Percentiles rank a stretch among this genome's conserved stretches.
These are phyloP conservation scores for Notolabrus celidotus DNA, from an alignment of 2,797 vertebrate species.

Conservation along the genomic window DNA sequence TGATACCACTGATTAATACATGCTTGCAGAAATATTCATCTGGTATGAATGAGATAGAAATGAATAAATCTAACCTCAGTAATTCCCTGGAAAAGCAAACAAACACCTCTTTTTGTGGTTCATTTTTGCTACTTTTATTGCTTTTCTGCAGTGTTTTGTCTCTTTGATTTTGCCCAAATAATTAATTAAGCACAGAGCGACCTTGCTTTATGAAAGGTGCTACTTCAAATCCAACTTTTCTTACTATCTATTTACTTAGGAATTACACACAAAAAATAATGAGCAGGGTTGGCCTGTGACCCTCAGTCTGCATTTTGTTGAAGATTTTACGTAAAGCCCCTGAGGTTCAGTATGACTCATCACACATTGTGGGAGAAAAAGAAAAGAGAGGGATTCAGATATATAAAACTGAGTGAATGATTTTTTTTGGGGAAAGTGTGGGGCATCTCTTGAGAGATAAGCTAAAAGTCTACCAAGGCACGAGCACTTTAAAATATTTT, in stretches of 20 bases:
- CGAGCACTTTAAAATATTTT: not conserved
- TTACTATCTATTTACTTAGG: not conserved
- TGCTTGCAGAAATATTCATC: conserved; percentile 6
- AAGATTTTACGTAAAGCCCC: not conserved
- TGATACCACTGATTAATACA: conserved; percentile 17
- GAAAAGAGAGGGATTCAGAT: not conserved
- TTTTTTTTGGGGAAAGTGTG: not conserved
- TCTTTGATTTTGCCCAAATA: too few relatives aligned
- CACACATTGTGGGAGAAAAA: not conserved
- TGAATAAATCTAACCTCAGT: conserved; percentile 3
- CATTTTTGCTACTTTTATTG: not conserved
- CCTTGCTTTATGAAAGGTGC: not conserved
- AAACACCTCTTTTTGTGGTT: not conserved
- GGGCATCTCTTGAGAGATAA: not conserved
- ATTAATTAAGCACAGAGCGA: not conserved
- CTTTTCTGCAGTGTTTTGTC: not conserved
- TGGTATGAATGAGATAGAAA: not conserved
- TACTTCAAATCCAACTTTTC: not conserved
- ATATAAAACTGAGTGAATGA: not conserved
- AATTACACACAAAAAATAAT: not conserved
- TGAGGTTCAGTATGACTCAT: conserved; percentile 6
- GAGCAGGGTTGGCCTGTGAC: not conserved
- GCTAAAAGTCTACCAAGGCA: not conserved
- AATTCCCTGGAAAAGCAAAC: conserved; percentile 12
- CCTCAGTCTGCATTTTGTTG: not conserved